Conservation (phyloP, 2,113 vertebrate genomes). For the Phylloscopus trochilus region DNA sequence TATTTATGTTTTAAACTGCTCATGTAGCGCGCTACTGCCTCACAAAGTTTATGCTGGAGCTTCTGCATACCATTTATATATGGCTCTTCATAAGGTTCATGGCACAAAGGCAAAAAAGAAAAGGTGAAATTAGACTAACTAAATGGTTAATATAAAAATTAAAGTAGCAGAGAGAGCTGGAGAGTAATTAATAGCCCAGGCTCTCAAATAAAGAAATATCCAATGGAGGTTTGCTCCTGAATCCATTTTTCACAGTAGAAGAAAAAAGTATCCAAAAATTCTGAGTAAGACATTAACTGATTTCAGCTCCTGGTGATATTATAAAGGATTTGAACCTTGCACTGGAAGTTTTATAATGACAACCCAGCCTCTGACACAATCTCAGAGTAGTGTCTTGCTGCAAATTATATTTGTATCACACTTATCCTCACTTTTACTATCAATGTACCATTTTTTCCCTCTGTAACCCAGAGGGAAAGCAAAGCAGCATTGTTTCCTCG, state of each 20-base stretch:
- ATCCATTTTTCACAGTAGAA: neutral
- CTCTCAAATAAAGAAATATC: neutral
- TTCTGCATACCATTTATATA: neutral
- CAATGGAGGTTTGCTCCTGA: neutral
- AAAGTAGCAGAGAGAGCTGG: neutral
- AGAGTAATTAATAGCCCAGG: conserved; percentile 7
- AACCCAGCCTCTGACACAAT: neutral
- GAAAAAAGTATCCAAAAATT: neutral
- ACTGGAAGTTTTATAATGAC: conserved; percentile 41
- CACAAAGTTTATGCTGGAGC: neutral
- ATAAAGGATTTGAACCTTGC: conserved; percentile 20
- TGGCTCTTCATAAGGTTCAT: neutral
- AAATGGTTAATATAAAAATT: conserved; percentile 9
- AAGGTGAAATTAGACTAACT: neutral
- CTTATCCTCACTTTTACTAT: conserved; percentile 62
- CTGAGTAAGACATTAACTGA: neutral
- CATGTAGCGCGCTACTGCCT: neutral
- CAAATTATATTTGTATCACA: conserved; percentile 50
- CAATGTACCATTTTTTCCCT: neutral
- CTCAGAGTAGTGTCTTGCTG: conserved; percentile 20
- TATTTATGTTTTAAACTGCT: conserved; percentile 54
- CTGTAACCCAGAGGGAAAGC: conserved; percentile 60
- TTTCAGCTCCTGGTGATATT: conserved; percentile 15
- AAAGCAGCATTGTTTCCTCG: conserved; percentile 17
- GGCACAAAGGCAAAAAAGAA: neutral